phyloP scores from a whole-genome alignment of 1,140 invertebrate species.

The Apis dorsata region DNA sequence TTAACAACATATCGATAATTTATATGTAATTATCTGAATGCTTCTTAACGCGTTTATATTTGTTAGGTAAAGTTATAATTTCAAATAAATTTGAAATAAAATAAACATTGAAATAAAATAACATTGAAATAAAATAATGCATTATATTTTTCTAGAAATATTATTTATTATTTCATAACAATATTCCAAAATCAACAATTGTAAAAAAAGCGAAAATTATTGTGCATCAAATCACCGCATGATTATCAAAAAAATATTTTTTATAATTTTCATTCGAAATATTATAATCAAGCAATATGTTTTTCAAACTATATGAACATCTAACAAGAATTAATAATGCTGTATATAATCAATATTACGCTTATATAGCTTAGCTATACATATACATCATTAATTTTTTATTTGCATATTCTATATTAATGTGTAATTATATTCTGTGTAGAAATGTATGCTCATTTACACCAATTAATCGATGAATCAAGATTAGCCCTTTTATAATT shows the following conservation, averaged over 20 bases:
- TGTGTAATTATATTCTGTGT: slow-evolving; percentile 41
- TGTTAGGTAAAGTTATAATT: not conserved
- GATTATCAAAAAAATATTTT: slow-evolving; percentile 26
- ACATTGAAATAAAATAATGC: no score
- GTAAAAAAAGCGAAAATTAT: slow-evolving; percentile 34
- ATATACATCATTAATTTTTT: slow-evolving; percentile 17
- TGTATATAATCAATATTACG: slow-evolving; percentile 10
- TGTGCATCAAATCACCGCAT: slow-evolving; percentile 53
- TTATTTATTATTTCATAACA: slow-evolving; percentile 35
- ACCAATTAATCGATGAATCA: slow-evolving; percentile 41
- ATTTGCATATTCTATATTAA: slow-evolving; percentile 31
- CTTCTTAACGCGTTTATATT: no score
- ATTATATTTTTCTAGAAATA: not conserved
- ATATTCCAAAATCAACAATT: slow-evolving; percentile 52
- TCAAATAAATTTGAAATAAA: no score
- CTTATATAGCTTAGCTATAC: slow-evolving; percentile 35
- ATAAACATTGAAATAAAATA: no score
- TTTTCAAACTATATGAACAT: not conserved
- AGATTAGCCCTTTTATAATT: slow-evolving; percentile 14
- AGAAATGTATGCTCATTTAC: slow-evolving; percentile 38
- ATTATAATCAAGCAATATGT: slow-evolving; percentile 13
- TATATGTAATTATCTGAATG: no score
- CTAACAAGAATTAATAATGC: slow-evolving; percentile 18
- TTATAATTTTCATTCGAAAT: not conserved
- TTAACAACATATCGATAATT: no score